phyloP scores from a whole-genome alignment of 2,888 invertebrate species.

The Troglohyphantes excavatus region DNA sequence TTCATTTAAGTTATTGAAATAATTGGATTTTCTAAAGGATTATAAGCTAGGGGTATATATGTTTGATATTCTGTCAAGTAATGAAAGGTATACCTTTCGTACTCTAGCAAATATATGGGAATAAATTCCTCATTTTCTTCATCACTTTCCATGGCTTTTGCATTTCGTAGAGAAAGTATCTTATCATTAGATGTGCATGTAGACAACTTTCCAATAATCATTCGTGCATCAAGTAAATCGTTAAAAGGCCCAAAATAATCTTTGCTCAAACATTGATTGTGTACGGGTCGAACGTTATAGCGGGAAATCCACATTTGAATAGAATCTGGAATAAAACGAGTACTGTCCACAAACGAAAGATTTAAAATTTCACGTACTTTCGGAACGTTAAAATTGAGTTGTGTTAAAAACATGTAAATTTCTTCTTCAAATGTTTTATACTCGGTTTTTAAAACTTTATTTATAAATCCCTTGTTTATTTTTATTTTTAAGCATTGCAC shows the following conservation, averaged over 20 bases:
- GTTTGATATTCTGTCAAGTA: neutral
- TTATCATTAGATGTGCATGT: neutral
- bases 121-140: neutral
- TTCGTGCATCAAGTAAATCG: neutral
- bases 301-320: neutral
- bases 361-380: conserved; percentile 10
- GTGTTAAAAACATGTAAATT: neutral
- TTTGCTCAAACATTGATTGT: neutral
- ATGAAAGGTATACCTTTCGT: neutral
- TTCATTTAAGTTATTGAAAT: neutral
- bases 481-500: neutral
- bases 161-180: conserved; percentile 18
- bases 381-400: neutral
- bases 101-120: neutral
- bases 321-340: conserved; percentile 1
- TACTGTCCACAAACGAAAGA: conserved; percentile 8
- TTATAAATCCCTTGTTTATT: neutral
- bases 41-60: conserved; percentile 14
- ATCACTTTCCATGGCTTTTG: conserved; percentile 4
- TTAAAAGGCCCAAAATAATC: neutral
- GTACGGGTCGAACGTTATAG: neutral
- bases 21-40: conserved; percentile 30
- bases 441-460: conserved; percentile 15
- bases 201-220: conserved; percentile 20
- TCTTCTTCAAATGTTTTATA: neutral